Base-by-base conservation (phyloP, 2,113 vertebrate species). In the Protomyctophum bolini region DNA sequence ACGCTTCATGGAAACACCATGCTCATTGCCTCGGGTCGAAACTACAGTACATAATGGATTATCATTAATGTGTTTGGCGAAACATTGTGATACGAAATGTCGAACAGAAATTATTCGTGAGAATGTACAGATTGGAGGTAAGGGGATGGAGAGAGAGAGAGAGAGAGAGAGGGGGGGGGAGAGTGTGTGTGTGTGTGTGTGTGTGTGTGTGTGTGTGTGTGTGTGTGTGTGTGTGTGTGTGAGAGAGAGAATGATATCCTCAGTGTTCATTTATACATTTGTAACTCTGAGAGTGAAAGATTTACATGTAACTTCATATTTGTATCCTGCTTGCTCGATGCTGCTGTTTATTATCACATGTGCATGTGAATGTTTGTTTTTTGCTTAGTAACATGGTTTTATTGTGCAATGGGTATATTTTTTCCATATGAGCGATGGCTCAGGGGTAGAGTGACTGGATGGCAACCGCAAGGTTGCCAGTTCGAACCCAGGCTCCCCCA, bases 141-240 rank as follows among this genome's bases (percentile, higher is more conserved):
- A 28, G 2, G n/a, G 7, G 46, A 66, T 63, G 58, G 21, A 21
- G 48, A 62, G 57, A 41, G 14, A 54, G 12, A 54, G n/a, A 54
- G 11, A 57, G 77, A 49, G n/a, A 46, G 29, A 4, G 50, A 74
- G 67, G 41, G 21, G 2, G 21, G 21, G 21, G 2, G 21, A 21
- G 21, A 21, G n/a, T 21, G 62, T 64, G 46, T 50, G 62, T n/a
- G n/a, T 14, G 11, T 7, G 49, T 29, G 50, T 33, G 33, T 33
- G 33, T 33, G 33, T 6, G n/a, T 10, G 62, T 49, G 62, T 15
- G 12, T 11, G 59, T 62, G 47, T 55, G 55, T 11, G 70, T 56
- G 28, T 59, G 41, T 68, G 9, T 66, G 51, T 54, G 21, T 73
- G 61, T 58, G 57, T n/a, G 33, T 64, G 8, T 10, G 57, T 29